Conservation (phyloP, 2,113 vertebrate genomes). For the Hemichromis elongatus region DNA sequence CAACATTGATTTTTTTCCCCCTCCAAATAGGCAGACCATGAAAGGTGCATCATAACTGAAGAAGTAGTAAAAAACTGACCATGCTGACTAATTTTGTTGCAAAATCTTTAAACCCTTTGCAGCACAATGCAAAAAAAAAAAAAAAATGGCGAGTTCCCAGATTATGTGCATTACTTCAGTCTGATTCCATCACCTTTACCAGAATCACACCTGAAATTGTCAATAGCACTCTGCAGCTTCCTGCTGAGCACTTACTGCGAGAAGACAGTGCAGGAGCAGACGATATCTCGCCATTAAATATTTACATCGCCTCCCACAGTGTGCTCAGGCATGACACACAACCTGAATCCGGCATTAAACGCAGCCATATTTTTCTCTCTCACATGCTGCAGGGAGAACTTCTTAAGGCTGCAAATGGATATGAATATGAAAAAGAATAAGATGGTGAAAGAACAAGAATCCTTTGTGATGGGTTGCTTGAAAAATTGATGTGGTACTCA, state of each 20-base stretch:
- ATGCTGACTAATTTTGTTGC: not conserved
- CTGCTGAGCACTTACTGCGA: conserved; percentile 15
- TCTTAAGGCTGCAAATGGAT: conserved; percentile 37
- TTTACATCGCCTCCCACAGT: conserved; percentile 49
- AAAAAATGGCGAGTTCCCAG: not conserved
- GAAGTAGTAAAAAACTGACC: not conserved
- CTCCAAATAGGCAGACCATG: not conserved
- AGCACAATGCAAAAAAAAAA: not conserved
- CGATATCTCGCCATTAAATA: conserved; percentile 52
- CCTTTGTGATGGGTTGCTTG: conserved; percentile 50
- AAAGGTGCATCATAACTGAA: not conserved
- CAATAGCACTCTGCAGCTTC: not conserved
- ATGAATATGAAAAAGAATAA: conserved; percentile 54
- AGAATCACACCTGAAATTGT: not conserved
- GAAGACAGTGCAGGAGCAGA: conserved; percentile 18
- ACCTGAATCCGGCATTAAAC: conserved; percentile 49
- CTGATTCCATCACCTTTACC: no score
- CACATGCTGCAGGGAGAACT: not conserved
- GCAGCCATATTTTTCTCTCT: conserved; percentile 8
- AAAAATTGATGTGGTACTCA: conserved; percentile 65
- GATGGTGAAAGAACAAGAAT: conserved; percentile 39
- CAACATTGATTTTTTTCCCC: not conserved
- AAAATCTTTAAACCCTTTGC: not conserved
- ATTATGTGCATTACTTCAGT: not conserved
- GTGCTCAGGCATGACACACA: conserved; percentile 40